Evolutionary conservation across 2,113 vertebrate genomes (phyloP).

Genomic region (Rhineura floridana): DNA sequence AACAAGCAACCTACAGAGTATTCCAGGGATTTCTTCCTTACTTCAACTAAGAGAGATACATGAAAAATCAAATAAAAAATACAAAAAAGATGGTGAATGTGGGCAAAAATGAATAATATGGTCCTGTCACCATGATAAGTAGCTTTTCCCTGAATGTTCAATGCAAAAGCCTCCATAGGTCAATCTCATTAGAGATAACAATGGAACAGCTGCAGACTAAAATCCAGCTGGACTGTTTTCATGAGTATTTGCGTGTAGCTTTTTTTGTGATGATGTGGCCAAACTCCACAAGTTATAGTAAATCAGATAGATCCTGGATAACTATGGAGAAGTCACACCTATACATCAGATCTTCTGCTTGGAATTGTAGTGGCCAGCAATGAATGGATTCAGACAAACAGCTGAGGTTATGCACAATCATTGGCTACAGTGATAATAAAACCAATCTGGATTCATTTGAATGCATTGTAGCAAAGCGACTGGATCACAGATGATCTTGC

Average conservation of each 20-base stretch:
- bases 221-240: conserved; percentile 14
- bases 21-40: conserved; percentile 52
- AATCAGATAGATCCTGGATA: neutral
- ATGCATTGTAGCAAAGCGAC: neutral
- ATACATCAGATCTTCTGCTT: neutral
- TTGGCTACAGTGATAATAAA: neutral
- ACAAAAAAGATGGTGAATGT: conserved; percentile 17
- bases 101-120: conserved; percentile 47
- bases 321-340: neutral
- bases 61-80: conserved; percentile 41
- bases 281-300: neutral
- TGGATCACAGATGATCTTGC: neutral
- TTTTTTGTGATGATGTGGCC: neutral
- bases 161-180: conserved; percentile 25
- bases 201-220: conserved; percentile 41
- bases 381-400: neutral
- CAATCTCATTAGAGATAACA: conserved; percentile 67
- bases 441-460: neutral
- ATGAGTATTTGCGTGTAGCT: neutral
- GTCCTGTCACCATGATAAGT: conserved; percentile 58
- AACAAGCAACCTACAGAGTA: conserved; percentile 49
- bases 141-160: conserved; percentile 52
- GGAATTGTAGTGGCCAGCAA: neutral
- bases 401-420: neutral
- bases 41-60: conserved; percentile 19